These are phyloP conservation scores for Pica pica DNA, from an alignment of 2,113 vertebrate species.

Conservation along the genomic window DNA sequence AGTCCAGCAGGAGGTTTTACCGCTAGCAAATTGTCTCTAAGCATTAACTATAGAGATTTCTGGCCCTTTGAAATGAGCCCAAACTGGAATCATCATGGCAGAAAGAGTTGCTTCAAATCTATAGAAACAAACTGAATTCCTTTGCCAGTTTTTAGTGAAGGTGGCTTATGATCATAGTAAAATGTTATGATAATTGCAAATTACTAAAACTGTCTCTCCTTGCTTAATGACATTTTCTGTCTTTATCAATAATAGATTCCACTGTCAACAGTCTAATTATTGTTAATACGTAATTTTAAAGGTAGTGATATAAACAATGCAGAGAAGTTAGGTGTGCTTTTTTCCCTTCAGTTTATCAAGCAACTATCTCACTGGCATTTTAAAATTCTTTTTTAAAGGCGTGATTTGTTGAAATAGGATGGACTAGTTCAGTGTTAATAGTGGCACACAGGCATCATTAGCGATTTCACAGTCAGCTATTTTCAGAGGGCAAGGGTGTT, in stretches of 20 bases:
- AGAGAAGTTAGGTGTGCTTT: not conserved
- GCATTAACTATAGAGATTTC: not conserved
- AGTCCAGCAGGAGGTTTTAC: not conserved
- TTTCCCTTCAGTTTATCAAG: not conserved
- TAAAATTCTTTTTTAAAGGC: not conserved
- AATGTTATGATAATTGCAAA: not conserved
- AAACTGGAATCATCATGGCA: not conserved
- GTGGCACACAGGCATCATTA: not conserved
- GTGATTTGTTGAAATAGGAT: not conserved
- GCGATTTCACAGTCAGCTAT: not conserved
- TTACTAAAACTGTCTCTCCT: not conserved
- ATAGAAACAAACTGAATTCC: not conserved
- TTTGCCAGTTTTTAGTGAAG: not conserved
- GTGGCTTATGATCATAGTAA: not conserved
- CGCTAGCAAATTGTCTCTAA: not conserved
- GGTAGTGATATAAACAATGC: not conserved
- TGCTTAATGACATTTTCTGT: not conserved
- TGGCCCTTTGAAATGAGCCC: not conserved
- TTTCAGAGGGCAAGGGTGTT: slow-evolving; percentile 9
- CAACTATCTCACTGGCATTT: not conserved
- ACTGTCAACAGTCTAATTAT: not conserved
- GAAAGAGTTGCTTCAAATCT: not conserved
- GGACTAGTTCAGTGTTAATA: not conserved
- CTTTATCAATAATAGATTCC: not conserved
- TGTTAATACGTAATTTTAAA: not conserved